Evolutionary conservation across 2,888 invertebrate species (phyloP).

Genomic region (Xanthia togata): DNA sequence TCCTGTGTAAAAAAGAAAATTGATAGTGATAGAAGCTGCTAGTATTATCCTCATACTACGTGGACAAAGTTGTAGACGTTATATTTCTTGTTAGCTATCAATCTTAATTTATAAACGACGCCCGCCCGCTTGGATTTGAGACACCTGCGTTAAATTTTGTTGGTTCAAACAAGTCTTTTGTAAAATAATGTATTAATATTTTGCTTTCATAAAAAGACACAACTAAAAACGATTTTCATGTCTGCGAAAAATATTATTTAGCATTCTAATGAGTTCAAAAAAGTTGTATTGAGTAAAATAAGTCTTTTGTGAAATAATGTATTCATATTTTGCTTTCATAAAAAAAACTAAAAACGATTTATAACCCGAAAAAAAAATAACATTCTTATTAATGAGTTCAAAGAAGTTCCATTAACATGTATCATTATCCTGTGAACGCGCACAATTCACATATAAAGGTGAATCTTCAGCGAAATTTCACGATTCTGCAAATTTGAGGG

Average conservation of each 20-base stretch:
- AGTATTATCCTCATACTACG: not conserved
- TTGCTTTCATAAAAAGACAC: not conserved
- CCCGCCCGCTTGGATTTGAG: not conserved
- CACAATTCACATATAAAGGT: slow-evolving; percentile 22
- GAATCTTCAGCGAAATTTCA: slow-evolving; percentile 10
- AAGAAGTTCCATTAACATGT: not conserved
- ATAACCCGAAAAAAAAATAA: no score
- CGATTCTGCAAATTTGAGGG: slow-evolving; percentile 19
- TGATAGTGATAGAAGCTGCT: not conserved
- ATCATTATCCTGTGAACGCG: slow-evolving; percentile 19
- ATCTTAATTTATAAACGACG: slow-evolving; percentile 28
- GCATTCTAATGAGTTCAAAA: not conserved
- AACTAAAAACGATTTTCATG: not conserved
- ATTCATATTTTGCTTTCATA: no score
- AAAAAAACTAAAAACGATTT: not conserved
- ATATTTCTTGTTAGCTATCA: slow-evolving; percentile 8
- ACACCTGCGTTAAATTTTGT: slow-evolving; percentile 9
- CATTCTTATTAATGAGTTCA: not conserved
- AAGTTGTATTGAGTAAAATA: not conserved
- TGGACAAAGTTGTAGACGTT: slow-evolving; percentile 7
- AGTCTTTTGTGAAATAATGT: not conserved
- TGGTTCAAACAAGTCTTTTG: not conserved
- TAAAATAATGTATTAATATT: not conserved
- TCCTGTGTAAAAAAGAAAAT: not conserved
- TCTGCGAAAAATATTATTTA: not conserved